These are phyloP conservation scores for Ceratothoa steindachneri DNA, from an alignment of 2,888 invertebrate genomes.

Conservation along the genomic window DNA sequence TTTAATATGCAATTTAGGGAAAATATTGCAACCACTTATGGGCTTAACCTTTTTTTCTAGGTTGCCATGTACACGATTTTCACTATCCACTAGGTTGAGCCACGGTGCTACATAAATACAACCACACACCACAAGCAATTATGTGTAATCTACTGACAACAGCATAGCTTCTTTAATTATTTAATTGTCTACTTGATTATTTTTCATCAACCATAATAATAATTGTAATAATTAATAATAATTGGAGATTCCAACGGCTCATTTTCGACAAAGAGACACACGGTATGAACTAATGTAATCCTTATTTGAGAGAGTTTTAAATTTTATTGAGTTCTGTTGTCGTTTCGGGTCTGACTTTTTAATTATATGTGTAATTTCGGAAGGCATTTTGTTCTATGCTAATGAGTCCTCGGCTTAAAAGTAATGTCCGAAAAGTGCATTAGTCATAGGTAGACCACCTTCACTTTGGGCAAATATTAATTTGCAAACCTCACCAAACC, in stretches of 20 bases:
- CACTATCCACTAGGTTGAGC: too few relatives aligned
- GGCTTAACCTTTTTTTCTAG: too few relatives aligned
- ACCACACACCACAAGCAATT: not conserved
- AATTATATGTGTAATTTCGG: not conserved
- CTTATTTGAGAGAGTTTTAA: too few relatives aligned
- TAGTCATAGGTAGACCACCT: too few relatives aligned
- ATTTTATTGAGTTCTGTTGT: not conserved
- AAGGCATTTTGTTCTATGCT: too few relatives aligned
- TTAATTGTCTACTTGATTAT: not conserved
- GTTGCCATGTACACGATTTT: too few relatives aligned
- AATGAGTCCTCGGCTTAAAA: too few relatives aligned
- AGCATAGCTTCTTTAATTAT: not conserved
- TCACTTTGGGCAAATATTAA: not conserved
- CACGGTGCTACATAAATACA: not conserved
- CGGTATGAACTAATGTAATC: not conserved
- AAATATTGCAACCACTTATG: too few relatives aligned
- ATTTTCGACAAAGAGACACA: not conserved
- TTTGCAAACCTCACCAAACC: not conserved
- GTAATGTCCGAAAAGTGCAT: too few relatives aligned
- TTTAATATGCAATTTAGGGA: too few relatives aligned
- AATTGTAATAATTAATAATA: not conserved
- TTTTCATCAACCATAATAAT: not conserved
- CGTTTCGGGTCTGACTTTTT: not conserved
- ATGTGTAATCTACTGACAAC: not conserved
- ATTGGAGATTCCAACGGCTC: not conserved